A percentile compares a stretch with the other conserved stretches of the same genome.
These are phyloP conservation scores for Lithobates pipiens DNA, from an alignment of 2,797 vertebrate species.

Conservation along the genomic window DNA sequence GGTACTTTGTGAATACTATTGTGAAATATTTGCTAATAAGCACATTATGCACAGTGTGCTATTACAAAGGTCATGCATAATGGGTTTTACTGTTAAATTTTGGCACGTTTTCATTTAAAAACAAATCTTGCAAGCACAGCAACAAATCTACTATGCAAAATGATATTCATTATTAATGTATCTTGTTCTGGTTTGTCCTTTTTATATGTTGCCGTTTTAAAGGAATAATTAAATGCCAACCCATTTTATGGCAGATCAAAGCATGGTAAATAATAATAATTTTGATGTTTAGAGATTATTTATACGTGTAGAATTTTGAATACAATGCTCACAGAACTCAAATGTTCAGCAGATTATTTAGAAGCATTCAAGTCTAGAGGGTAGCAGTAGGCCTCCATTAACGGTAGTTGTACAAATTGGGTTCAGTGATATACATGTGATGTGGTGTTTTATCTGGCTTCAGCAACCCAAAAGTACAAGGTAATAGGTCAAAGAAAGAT, in stretches of 20 bases:
- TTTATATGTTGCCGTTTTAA: not conserved
- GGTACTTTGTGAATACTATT: not conserved
- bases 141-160: not conserved
- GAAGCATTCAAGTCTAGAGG: not conserved
- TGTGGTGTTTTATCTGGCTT: too few species aligned
- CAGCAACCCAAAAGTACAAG: too few species aligned
- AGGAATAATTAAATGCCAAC: not conserved
- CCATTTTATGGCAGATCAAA: not conserved
- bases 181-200: not conserved
- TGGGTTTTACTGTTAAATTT: constrained; percentile 8
- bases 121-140: not conserved
- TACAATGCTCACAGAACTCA: not conserved
- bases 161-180: not conserved
- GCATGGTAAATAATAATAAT: too few species aligned
- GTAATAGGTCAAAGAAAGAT: too few species aligned
- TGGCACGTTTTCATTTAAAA: constrained; percentile 2
- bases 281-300: not conserved
- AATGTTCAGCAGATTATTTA: not conserved
- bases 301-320: not conserved
- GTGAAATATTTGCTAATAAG: not conserved
- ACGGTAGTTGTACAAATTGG: not conserved
- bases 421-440: too few species aligned
- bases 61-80: not conserved
- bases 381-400: not conserved
- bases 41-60: not conserved